phyloP scores from a whole-genome alignment of 1,140 invertebrate genomes.

The Lasioglossum albipes region DNA sequence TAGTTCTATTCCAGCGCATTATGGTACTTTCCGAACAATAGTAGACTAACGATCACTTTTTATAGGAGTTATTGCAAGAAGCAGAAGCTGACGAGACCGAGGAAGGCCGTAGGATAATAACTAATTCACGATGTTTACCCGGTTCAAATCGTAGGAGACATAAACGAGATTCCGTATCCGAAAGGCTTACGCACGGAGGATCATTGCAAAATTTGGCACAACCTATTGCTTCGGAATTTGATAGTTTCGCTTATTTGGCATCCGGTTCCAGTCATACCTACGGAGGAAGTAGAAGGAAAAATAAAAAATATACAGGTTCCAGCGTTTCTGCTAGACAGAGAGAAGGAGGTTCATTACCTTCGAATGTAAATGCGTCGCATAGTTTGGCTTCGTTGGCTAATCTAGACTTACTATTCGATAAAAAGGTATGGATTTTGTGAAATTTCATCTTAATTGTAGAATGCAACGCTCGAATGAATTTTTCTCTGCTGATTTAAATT shows the following conservation, averaged over 20 bases:
- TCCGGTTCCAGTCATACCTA: constrained; percentile 75
- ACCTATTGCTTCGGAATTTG: constrained; percentile 75
- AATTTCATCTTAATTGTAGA: not conserved
- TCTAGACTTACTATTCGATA: constrained; percentile 76
- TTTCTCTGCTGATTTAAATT: not conserved
- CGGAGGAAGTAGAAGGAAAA: constrained; percentile 70
- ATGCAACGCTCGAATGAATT: not conserved
- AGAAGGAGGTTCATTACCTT: constrained; percentile 84
- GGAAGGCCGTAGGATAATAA: constrained; percentile 73
- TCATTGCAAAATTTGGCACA: constrained; percentile 82
- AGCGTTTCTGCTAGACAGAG: constrained; percentile 83
- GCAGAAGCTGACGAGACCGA: constrained; percentile 82
- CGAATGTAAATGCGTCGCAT: constrained; percentile 82
- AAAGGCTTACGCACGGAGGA: constrained; percentile 81
- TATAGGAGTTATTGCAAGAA: constrained; percentile 82
- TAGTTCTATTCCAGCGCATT: not conserved
- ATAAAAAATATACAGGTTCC: constrained; percentile 73
- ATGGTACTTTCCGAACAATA: not conserved
- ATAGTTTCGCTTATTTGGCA: constrained; percentile 74
- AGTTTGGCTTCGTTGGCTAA: constrained; percentile 75
- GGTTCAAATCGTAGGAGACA: constrained; percentile 75
- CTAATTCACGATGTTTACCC: constrained; percentile 73
- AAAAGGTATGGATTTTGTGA: constrained; percentile 69
- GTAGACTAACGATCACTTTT: constrained; percentile 23
- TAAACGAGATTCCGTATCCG: constrained; percentile 80